Base-by-base conservation (phyloP, 2,888 invertebrate species). In the Cabera pusaria region DNA sequence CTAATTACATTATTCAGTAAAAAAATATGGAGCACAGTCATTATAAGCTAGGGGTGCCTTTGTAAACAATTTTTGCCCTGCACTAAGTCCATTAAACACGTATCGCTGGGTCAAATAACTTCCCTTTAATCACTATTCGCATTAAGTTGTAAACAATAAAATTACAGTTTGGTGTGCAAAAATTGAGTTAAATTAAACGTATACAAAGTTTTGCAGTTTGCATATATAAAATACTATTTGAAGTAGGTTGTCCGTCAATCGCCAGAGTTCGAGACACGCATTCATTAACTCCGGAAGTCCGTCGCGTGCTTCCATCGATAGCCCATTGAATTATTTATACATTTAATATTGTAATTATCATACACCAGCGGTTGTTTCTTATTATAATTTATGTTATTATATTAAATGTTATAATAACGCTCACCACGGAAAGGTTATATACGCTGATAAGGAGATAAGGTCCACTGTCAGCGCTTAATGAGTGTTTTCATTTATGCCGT, bases 241-340 rank as follows among this genome's bases (percentile, higher is more conserved):
- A n/a, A n/a, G n/a, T n/a, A n/a, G n/a, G n/a, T n/a, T n/a, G 73
- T 64, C 68, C 68, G 65, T 75, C 72, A 74, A 74, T 72, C 72
- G 74, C 69, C 70, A 48, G 64, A 64, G 71, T 64, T 64, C 59
- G 64, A 59, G 59, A 55, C 61, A 64, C 66, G 78, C 72, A 80
- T 80, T 84, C 73, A 81, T 86, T 79, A 77, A 72, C 75, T 80
- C 79, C 86, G 86, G 87, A 86, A 86, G 84, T 81, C 46, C 72
- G 72, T 87, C 85, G 87, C 87, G 87, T 87, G 87, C 79, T 67
- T 72, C 69, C 68, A 76, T 59, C 71, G 80, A 85, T 85, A 80
- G 75, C 64, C 70, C 80, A 78, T 82, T 86, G 86, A 85, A 88
- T 88, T 86, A 88, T 88, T 87, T 87, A 87, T 86, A 79, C 74